phyloP scores from a whole-genome alignment of 1,140 invertebrate genomes.

The Pollicipes pollicipes region DNA sequence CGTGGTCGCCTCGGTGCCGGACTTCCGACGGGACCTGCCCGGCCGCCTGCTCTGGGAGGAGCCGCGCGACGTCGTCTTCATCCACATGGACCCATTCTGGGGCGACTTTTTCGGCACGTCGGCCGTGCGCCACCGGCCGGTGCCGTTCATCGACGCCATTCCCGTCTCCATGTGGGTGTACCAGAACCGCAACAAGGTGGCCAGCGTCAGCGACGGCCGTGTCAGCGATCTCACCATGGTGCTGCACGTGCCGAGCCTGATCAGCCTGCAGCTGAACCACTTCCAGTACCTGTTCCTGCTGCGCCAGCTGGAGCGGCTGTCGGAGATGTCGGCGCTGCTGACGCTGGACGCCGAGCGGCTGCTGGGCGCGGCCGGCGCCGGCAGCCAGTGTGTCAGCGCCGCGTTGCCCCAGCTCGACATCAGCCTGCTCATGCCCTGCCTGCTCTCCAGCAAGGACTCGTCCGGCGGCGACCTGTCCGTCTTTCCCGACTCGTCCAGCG shows the following conservation, averaged over 20 bases:
- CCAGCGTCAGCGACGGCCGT: neutral
- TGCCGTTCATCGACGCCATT: conserved; percentile 76
- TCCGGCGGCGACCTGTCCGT: conserved; percentile 27
- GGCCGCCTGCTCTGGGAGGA: conserved; percentile 56
- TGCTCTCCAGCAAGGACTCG: conserved; percentile 24
- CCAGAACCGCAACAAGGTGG: conserved; percentile 11
- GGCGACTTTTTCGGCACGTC: conserved; percentile 66
- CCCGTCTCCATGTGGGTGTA: conserved; percentile 65
- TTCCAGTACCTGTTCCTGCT: conserved; percentile 80
- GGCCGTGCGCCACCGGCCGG: conserved; percentile 42
- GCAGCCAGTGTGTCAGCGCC: conserved; percentile 18
- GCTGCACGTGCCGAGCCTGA: conserved; percentile 55
- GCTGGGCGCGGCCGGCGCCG: conserved; percentile 29
- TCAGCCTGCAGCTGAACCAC: conserved; percentile 71
- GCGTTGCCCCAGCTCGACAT: conserved; percentile 44
- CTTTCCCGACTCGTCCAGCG: neutral
- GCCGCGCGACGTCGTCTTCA: conserved; percentile 68
- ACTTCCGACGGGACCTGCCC: conserved; percentile 11
- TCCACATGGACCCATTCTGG: conserved; percentile 75
- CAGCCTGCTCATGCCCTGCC: conserved; percentile 60
- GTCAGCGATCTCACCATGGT: conserved; percentile 34
- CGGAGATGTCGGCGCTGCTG: conserved; percentile 58
- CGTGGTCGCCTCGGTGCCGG: neutral
- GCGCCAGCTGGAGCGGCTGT: conserved; percentile 58
- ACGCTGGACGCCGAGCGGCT: conserved; percentile 56